These are phyloP conservation scores for Alethe castanea DNA, from an alignment of 2,113 vertebrate genomes.

Conservation along the genomic window DNA sequence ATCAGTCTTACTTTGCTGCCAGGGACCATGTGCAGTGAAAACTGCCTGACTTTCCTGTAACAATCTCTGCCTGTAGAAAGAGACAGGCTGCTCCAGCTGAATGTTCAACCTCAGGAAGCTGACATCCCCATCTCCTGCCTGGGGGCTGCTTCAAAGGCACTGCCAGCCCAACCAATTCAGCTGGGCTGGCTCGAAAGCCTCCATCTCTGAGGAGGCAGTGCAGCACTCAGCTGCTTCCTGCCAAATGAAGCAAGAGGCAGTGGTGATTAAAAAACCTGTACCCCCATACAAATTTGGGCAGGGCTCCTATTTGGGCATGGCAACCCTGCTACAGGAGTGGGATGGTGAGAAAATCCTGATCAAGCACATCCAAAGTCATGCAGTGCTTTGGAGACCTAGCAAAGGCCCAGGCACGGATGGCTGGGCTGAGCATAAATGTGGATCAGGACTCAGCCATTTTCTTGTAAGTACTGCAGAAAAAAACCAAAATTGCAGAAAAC, in stretches of 20 bases:
- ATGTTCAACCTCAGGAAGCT: neutral
- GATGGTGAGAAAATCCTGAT: neutral
- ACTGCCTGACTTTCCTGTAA: neutral
- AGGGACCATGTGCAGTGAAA: neutral
- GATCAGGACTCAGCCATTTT: neutral
- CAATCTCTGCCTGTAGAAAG: neutral
- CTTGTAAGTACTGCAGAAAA: neutral
- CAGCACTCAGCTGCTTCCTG: neutral
- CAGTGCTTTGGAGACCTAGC: neutral
- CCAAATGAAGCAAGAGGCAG: neutral
- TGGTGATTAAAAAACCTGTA: neutral
- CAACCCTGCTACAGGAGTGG: neutral
- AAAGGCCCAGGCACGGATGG: neutral
- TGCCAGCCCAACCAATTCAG: neutral
- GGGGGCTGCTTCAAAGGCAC: neutral
- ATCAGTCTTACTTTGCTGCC: neutral
- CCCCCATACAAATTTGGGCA: neutral
- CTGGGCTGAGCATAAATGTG: neutral
- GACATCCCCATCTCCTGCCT: neutral
- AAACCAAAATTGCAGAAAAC: neutral
- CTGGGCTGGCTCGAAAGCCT: neutral
- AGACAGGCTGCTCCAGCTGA: neutral
- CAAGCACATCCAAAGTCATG: rapidly evolving
- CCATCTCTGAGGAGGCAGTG: neutral
- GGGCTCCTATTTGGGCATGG: neutral